These are phyloP conservation scores for Daubentonia madagascariensis DNA, from an alignment of 2,113 vertebrate species.

Conservation along the genomic window DNA sequence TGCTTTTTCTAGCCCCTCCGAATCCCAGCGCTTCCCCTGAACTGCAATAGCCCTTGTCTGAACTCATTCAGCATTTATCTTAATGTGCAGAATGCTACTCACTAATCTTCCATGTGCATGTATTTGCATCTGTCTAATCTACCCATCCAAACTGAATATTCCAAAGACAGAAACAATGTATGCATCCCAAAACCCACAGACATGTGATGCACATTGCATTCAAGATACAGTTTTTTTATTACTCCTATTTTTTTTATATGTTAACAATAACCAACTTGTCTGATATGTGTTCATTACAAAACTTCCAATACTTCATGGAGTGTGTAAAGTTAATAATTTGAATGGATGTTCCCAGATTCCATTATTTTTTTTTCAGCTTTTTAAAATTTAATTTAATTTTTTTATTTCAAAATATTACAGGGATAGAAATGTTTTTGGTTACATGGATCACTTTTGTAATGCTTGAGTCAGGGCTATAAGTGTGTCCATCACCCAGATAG, in stretches of 20 bases:
- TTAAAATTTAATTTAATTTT: neutral
- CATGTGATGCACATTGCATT: neutral
- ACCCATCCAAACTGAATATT: neutral
- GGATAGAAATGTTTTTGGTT: too few species aligned
- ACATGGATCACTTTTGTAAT: too few species aligned
- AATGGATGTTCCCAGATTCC: neutral
- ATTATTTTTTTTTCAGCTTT: neutral
- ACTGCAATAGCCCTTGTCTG: neutral
- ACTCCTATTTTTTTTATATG: neutral
- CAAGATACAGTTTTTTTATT: neutral
- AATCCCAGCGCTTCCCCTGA: neutral
- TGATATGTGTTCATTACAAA: neutral
- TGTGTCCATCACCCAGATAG: too few species aligned
- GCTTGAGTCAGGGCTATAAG: too few species aligned
- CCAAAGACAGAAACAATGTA: neutral
- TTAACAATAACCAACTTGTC: neutral
- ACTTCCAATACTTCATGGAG: neutral
- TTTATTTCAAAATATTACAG: neutral
- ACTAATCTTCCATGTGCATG: rapidly evolving
- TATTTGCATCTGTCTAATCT: neutral
- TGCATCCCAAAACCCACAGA: neutral
- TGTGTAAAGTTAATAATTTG: neutral
- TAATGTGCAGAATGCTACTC: neutral
- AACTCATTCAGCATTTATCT: neutral
- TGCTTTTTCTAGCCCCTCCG: neutral